A percentile compares a stretch with the other conserved stretches of the same genome.
phyloP scores from a whole-genome alignment of 1,140 invertebrate species.

The Apocrypta bakeri region DNA sequence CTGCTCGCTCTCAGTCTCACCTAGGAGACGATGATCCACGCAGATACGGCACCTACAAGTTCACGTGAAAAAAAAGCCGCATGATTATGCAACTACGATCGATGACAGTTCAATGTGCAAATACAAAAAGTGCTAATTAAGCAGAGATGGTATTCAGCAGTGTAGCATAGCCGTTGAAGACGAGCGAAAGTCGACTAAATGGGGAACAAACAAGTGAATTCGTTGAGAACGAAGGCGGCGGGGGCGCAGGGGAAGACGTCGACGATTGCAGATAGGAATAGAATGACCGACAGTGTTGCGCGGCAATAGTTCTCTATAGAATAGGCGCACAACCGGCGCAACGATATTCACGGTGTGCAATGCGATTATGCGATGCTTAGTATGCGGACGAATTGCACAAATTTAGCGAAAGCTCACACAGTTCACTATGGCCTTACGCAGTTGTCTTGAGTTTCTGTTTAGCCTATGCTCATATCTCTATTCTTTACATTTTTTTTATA shows the following conservation, averaged over 20 bases:
- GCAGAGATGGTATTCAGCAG: background rate
- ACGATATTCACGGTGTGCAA: background rate
- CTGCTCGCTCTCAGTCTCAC: background rate
- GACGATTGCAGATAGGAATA: background rate
- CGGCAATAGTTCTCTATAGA: background rate
- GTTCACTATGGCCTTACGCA: too few species aligned
- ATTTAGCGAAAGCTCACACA: too few species aligned
- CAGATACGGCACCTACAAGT: background rate
- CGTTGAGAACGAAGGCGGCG: background rate
- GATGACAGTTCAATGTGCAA: slow-evolving; percentile 40
- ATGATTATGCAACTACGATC: slow-evolving; percentile 49
- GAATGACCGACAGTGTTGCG: background rate
- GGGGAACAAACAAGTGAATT: background rate
- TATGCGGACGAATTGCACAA: too few species aligned
- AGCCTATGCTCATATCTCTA: too few species aligned
- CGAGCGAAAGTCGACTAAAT: background rate
- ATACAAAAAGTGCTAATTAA: background rate
- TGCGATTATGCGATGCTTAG: background rate
- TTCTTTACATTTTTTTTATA: too few species aligned
- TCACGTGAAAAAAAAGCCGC: slow-evolving; percentile 43
- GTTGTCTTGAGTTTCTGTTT: too few species aligned
- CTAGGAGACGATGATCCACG: background rate
- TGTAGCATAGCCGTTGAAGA: background rate
- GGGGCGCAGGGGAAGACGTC: background rate
- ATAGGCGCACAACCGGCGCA: background rate